Base-by-base conservation (phyloP, 2,888 invertebrate genomes). In the Apotomis capreana region DNA sequence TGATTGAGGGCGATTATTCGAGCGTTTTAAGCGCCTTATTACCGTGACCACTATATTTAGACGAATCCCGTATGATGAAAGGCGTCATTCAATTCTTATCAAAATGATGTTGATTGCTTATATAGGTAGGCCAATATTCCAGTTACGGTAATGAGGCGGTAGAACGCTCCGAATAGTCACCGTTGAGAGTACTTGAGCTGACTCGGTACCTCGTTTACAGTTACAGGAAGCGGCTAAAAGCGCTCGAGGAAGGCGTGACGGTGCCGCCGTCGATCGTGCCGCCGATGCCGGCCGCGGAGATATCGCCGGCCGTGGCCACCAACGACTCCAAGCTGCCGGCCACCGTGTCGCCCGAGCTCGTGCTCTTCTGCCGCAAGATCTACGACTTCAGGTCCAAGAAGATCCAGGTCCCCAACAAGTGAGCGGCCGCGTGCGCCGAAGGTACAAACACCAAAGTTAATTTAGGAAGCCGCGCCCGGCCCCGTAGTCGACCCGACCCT, bases 301-400 rank as follows among this genome's bases (percentile, higher is more conserved):
- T 89, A 61, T 95, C 94, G 81, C 94, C 95, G 5, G 80, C 84
- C 4, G 80, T 86, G 44, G 84, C 85, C 36, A 88, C 90, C 68
- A 90, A 89, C 85, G 95, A 87, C 95, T 94, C 85, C 95, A 96
- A 80, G 94, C 96, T 89, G 87, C 96, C 90, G 89, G 95, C 91
- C 90, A 75, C 89, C 51, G 91, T 93, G 26, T 95, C 96, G 70
- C 94, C 96, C 8, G 98, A 98, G 82, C 95, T 98, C 88, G 97
- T 99, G 58, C 97, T 99, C 87, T 97, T 98, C 94, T 99, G 99
- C 90, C 96, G 98, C 63, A 96, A 97, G 81, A 86, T 99, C 74
- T 99, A 99, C 94, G 99, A 99, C 92, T 98, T 98, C 93, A 95
- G 98, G 80, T 96, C 97, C 81, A 98, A 97, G 86, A 94, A 96